phyloP scores from a whole-genome alignment of 2,888 invertebrate species.

The Sepiola atlantica region DNA sequence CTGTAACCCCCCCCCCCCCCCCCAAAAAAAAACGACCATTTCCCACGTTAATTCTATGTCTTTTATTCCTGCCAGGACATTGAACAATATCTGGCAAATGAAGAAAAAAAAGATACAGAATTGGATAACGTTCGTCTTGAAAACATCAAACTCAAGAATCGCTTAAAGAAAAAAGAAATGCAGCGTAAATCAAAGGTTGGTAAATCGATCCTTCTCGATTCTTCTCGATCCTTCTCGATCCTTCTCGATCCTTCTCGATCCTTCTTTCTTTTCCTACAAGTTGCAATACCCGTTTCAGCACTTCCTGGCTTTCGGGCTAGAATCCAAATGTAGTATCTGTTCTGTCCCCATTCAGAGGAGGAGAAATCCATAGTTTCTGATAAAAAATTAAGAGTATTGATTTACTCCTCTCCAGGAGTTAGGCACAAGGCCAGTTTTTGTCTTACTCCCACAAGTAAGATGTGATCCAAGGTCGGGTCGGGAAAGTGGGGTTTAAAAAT shows the following conservation, averaged over 20 bases:
- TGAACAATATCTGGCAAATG: conserved; percentile 67
- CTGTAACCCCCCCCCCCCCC: no score
- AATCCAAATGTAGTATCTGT: no score
- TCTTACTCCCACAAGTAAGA: no score
- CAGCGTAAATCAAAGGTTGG: conserved; percentile 73
- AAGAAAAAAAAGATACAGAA: conserved; percentile 70
- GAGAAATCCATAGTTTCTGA: no score
- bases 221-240: not conserved
- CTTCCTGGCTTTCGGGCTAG: no score
- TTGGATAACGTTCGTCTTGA: conserved; percentile 72
- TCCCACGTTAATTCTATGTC: no score
- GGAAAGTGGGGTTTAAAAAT: no score
- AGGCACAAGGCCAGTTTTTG: no score
- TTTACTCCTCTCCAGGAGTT: no score
- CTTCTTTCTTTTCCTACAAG: not conserved
- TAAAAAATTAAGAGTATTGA: no score
- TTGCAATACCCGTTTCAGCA: not conserved
- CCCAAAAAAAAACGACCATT: no score
- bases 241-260: not conserved
- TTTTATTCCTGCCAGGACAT: conserved; percentile 65
- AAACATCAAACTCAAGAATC: conserved; percentile 75
- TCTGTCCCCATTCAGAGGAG: not conserved
- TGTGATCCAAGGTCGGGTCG: no score
- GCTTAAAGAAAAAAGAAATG: conserved; percentile 73
- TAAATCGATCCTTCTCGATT: not conserved